Evolutionary conservation across 2,888 invertebrate genomes (phyloP).

Genomic region (Celastrina argiolus): DNA sequence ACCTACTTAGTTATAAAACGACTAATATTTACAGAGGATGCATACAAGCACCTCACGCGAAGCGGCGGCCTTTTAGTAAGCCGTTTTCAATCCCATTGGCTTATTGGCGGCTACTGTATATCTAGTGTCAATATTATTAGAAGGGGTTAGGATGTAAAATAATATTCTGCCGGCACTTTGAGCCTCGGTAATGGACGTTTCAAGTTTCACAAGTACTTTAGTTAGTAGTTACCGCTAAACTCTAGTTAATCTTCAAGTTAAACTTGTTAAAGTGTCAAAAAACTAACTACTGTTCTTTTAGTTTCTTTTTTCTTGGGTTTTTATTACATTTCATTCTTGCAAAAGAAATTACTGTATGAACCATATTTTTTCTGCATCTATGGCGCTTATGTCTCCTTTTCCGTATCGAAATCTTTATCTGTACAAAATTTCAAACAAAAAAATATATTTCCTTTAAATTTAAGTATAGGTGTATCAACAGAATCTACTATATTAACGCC

Average conservation of each 20-base stretch:
- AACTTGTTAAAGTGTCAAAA: too few relatives aligned
- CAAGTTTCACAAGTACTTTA: not conserved
- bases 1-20: not conserved
- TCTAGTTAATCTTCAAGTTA: not conserved
- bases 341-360: too few relatives aligned
- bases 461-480: too few relatives aligned
- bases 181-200: constrained; percentile 7
- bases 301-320: too few relatives aligned
- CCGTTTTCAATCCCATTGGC: constrained; percentile 1
- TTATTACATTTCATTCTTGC: too few relatives aligned
- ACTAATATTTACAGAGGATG: constrained; percentile 2
- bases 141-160: constrained; percentile 8
- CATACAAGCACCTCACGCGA: not conserved
- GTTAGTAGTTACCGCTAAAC: not conserved
- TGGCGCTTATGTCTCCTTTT: too few relatives aligned
- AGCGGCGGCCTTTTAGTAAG: constrained; percentile 8
- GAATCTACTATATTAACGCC: not conserved
- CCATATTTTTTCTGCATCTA: too few relatives aligned
- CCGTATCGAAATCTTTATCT: too few relatives aligned
- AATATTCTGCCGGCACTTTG: constrained; percentile 9
- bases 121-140: constrained; percentile 11
- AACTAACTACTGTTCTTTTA: too few relatives aligned
- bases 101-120: constrained; percentile 8
- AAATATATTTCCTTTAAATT: too few relatives aligned
- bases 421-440: too few relatives aligned